Conservation (phyloP, 2,888 invertebrate species). For the Unio delphinus region DNA sequence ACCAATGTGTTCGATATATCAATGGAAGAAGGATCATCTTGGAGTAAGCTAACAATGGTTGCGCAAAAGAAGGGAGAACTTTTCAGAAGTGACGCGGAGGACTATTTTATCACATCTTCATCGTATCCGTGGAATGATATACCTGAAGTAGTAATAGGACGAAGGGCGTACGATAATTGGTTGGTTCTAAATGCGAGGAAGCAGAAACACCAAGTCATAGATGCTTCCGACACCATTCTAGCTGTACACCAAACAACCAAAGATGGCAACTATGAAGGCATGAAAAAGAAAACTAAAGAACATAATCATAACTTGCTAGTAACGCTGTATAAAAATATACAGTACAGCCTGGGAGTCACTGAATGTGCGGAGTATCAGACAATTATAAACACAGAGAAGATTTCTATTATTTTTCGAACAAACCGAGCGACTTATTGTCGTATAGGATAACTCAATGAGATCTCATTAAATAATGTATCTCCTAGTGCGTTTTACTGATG, state of each 20-base stretch:
- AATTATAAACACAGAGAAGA: background rate
- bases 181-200: conserved; percentile 28
- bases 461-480: no score
- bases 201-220: conserved; percentile 25
- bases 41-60: conserved; percentile 15
- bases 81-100: conserved; percentile 33
- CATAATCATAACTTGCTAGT: conserved; percentile 25
- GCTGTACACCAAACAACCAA: conserved; percentile 46
- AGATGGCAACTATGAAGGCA: conserved; percentile 32
- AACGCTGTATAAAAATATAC: conserved; percentile 16
- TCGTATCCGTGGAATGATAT: conserved; percentile 36
- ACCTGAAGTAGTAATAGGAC: conserved; percentile 43
- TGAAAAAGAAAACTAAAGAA: conserved; percentile 10
- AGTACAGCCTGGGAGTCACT: conserved; percentile 15
- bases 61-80: conserved; percentile 20
- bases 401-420: no score
- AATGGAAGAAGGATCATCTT: conserved; percentile 17
- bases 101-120: conserved; percentile 43
- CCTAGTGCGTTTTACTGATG: no score
- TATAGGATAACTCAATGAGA: no score
- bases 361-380: conserved; percentile 6
- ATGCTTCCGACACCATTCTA: conserved; percentile 34
- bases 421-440: no score
- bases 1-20: conserved; percentile 38
- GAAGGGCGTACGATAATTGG: conserved; percentile 49